Evolutionary conservation across 2,113 vertebrate genomes (phyloP).

Genomic region (Pteruthius melanotis): DNA sequence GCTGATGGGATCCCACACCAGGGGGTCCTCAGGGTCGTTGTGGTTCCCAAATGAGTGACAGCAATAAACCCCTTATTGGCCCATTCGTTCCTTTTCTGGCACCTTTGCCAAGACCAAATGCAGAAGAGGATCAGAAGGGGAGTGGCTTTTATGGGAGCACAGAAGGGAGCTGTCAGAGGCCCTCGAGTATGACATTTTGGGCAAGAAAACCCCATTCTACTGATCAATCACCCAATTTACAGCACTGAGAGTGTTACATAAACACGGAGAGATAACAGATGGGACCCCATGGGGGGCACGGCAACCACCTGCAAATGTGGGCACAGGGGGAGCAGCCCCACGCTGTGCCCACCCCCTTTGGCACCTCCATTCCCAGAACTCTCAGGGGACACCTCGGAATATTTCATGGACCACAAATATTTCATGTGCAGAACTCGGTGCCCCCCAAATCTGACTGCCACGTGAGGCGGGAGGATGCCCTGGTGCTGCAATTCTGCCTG

Average conservation of each 20-base stretch:
- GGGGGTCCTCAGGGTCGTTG: neutral
- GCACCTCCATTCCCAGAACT: neutral
- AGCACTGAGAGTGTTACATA: neutral
- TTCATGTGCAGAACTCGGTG: accelerated
- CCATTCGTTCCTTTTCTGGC: neutral
- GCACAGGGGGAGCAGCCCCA: neutral
- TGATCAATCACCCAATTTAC: neutral
- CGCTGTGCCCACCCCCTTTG: neutral
- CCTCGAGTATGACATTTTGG: neutral
- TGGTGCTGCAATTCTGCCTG: no score
- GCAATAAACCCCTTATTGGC: neutral
- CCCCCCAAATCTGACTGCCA: neutral
- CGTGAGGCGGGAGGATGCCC: accelerated
- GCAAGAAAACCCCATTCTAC: neutral
- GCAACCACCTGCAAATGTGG: neutral
- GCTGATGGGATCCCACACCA: neutral
- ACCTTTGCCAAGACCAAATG: neutral
- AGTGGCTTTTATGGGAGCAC: neutral
- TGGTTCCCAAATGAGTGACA: neutral
- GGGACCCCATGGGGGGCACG: neutral
- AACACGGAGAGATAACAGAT: neutral
- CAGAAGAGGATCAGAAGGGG: neutral
- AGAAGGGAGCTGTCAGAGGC: neutral
- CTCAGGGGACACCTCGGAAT: neutral
- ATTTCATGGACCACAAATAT: neutral